Percentiles rank a stretch among this genome's conserved stretches.
phyloP scores from a whole-genome alignment of 2,888 invertebrate genomes.

The Liopterus haemorrhoidalis region DNA sequence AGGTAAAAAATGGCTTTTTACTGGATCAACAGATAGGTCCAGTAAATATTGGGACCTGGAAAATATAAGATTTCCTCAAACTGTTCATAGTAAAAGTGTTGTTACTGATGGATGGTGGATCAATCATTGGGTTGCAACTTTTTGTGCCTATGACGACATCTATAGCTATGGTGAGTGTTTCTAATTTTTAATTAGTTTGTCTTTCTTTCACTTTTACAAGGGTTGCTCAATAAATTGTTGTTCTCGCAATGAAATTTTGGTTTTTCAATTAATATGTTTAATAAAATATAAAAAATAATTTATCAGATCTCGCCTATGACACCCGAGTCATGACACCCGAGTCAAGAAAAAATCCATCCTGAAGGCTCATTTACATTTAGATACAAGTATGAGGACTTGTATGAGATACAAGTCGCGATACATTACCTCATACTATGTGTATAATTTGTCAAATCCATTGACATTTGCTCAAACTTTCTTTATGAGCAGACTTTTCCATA shows the following conservation, averaged over 20 bases:
- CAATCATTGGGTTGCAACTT: conserved; percentile 48
- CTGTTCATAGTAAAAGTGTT: conserved; percentile 40
- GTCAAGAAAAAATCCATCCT: too few relatives aligned
- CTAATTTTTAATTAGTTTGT: too few relatives aligned
- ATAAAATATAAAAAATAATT: neutral
- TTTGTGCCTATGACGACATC: conserved; percentile 46
- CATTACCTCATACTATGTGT: too few relatives aligned
- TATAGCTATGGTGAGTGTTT: conserved; percentile 38
- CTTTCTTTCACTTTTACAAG: too few relatives aligned
- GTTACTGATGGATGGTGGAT: conserved; percentile 50
- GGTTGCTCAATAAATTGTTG: too few relatives aligned
- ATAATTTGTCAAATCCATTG: too few relatives aligned
- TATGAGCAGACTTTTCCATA: too few relatives aligned
- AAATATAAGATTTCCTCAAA: conserved; percentile 43
- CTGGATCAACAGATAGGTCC: conserved; percentile 60
- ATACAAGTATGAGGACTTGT: too few relatives aligned
- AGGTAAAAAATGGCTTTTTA: conserved; percentile 59
- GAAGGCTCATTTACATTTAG: too few relatives aligned
- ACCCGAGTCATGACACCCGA: neutral
- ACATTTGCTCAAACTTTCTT: too few relatives aligned
- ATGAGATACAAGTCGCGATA: too few relatives aligned
- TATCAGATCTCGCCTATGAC: neutral
- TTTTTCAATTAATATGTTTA: neutral
- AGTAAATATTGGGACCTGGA: conserved; percentile 66
- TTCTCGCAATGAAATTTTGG: too few relatives aligned